Evolutionary conservation across 2,888 invertebrate species (phyloP).

Genomic region (Caradrina clavipalpis): DNA sequence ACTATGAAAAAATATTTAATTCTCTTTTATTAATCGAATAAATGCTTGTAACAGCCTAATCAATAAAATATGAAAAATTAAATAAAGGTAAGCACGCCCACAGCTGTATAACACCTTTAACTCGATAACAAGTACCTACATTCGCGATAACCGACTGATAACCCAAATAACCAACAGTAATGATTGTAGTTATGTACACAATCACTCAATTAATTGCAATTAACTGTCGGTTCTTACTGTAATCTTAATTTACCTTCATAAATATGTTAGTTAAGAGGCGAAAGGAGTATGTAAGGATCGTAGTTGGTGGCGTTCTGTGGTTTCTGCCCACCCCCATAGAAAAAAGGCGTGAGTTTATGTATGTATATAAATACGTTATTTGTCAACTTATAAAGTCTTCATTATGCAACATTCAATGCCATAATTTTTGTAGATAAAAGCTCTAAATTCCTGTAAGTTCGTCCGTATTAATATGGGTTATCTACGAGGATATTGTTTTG

Average conservation of each 20-base stretch:
- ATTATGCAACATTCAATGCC: neutral
- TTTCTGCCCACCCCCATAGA: no score
- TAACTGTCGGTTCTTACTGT: conserved; percentile 7
- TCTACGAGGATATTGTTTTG: no score
- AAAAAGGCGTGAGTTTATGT: no score
- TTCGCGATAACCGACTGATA: conserved; percentile 57
- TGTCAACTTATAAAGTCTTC: neutral
- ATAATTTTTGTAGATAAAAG: no score
- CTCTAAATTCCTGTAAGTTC: no score
- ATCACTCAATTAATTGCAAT: conserved; percentile 40
- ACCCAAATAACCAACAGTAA: conserved; percentile 52
- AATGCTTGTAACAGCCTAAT: neutral
- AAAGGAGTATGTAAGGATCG: no score
- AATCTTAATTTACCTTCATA: conserved; percentile 29
- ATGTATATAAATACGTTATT: no score
- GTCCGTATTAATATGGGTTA: no score
- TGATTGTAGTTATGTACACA: conserved; percentile 37
- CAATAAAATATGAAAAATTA: conserved; percentile 9
- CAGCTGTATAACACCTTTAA: conserved; percentile 14
- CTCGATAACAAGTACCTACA: conserved; percentile 38
- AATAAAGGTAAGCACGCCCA: conserved; percentile 14
- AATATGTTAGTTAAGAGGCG: neutral
- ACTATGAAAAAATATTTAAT: no score
- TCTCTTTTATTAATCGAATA: neutral
- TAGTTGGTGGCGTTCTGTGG: no score